Evolutionary conservation across 2,797 vertebrate genomes (phyloP).

Genomic region (Podargus strigoides): DNA sequence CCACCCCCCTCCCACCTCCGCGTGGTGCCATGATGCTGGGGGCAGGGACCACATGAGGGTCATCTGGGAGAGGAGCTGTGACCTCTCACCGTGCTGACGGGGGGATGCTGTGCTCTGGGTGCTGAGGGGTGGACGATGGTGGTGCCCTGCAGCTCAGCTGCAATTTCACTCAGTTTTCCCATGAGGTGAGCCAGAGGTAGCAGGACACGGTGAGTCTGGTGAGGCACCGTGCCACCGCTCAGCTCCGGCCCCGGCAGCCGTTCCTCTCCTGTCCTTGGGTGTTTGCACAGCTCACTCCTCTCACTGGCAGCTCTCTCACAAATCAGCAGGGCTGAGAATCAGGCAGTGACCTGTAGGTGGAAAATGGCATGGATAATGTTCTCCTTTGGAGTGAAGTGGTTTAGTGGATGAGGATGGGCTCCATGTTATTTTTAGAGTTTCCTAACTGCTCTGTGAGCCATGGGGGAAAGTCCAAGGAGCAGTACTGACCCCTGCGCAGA

Average conservation of each 20-base stretch:
- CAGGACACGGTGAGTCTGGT: too few relatives aligned
- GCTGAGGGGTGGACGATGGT: fast-evolving
- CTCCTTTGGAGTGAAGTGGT: background rate
- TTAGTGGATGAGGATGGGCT: background rate
- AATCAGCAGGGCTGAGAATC: background rate
- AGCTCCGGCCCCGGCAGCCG: background rate
- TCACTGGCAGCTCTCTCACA: background rate
- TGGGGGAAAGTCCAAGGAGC: background rate
- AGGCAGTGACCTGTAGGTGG: background rate
- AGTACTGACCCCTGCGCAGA: background rate
- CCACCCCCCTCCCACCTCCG: too few relatives aligned
- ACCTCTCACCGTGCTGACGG: background rate
- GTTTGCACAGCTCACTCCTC: background rate
- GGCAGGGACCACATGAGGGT: fast-evolving
- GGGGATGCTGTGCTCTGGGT: background rate
- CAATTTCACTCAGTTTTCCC: fast-evolving
- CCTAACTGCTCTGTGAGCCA: background rate
- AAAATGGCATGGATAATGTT: background rate
- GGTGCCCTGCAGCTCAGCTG: too few relatives aligned
- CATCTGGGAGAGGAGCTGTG: background rate
- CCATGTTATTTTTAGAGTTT: background rate
- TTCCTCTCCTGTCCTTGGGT: background rate
- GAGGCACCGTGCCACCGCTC: background rate
- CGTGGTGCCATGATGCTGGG: background rate
- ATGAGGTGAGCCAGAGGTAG: background rate